Evolutionary conservation across 2,113 vertebrate species (phyloP), one percentile per base, ranked within the genome.

Genomic region (Balaeniceps rex): DNA sequence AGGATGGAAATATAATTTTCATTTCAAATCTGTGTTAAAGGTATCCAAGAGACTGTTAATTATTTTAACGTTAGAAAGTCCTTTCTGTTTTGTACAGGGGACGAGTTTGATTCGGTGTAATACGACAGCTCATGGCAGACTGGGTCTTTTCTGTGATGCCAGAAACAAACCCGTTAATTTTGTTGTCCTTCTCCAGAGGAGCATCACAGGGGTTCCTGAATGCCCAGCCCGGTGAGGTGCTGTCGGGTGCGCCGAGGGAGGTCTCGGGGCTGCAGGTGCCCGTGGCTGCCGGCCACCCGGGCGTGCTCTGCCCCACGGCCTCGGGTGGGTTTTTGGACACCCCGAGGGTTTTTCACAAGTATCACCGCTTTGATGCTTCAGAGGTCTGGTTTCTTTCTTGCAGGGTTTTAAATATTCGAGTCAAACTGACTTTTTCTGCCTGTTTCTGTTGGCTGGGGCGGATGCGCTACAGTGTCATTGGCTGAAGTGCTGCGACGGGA

Each of bases 161-260:
- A 52, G 25, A 61, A 61, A 26, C 34, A 44, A 70, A 38, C 33
- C 36, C 23, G 3, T 26, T 21, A 25, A 4, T 19, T 21, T 61
- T 7, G 4, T 54, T 79, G 70, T 26, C 38, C 38, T 52, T 28
- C 38, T 69, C 46, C 15, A 8, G 4, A 22, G 55, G 11, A 19
- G 10, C 4, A 14, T 13, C 7, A 2, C 52, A 5, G 0, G 12
- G 14, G 12, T 49, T 38, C 22, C 52, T 7, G 14, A 49, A 7
- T 2, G 42, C 23, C 34, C 12, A 24, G 42, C 29, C 24, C 11
- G 4, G 26, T 3, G 2, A 1, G 33, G 26, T 10, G 64, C 79
- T 28, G 60, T 29, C 11, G 36, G n/a, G 26, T 26, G 28, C 7
- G 44, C 80, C 26, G 4, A 6, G 57, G 54, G 11, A 9, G 49